phyloP scores from a whole-genome alignment of 23 tunicate genomes.

The Ciona savignyi region DNA sequence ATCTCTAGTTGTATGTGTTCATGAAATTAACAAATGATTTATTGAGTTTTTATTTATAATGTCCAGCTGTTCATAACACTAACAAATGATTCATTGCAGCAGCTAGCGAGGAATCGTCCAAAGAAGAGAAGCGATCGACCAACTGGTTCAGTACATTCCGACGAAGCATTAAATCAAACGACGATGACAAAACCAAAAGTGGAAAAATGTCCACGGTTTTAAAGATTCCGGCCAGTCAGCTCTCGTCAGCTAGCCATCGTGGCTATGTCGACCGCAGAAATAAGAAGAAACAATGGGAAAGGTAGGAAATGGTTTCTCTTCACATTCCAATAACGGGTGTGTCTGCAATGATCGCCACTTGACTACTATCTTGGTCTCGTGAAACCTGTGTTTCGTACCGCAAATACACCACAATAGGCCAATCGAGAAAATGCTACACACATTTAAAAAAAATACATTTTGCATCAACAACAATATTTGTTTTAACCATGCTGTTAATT shows the following conservation, averaged over 20 bases:
- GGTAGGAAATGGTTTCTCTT: constrained; percentile 23
- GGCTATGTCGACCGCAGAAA: constrained; percentile 64
- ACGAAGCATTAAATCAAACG: neutral
- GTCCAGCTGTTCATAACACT: too few relatives aligned
- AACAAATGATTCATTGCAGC: neutral
- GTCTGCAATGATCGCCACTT: neutral
- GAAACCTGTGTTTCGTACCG: too few relatives aligned
- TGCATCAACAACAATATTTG: too few relatives aligned
- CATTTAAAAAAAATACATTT: too few relatives aligned
- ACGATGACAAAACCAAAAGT: neutral
- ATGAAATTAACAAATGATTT: too few relatives aligned
- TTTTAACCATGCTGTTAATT: too few relatives aligned
- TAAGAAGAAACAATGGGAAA: constrained; percentile 72
- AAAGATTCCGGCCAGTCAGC: constrained; percentile 36
- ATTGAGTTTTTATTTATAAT: too few relatives aligned
- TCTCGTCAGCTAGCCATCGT: constrained; percentile 34
- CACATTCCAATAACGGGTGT: neutral
- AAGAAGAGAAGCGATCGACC: neutral
- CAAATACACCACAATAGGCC: too few relatives aligned
- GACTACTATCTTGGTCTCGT: neutral
- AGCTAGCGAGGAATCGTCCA: neutral
- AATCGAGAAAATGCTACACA: too few relatives aligned
- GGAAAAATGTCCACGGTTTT: constrained; percentile 11
- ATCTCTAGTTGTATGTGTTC: too few relatives aligned
- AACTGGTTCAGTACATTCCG: constrained; percentile 6